Conservation (phyloP, 2,888 invertebrate genomes). For the Mycalesis mineus region DNA sequence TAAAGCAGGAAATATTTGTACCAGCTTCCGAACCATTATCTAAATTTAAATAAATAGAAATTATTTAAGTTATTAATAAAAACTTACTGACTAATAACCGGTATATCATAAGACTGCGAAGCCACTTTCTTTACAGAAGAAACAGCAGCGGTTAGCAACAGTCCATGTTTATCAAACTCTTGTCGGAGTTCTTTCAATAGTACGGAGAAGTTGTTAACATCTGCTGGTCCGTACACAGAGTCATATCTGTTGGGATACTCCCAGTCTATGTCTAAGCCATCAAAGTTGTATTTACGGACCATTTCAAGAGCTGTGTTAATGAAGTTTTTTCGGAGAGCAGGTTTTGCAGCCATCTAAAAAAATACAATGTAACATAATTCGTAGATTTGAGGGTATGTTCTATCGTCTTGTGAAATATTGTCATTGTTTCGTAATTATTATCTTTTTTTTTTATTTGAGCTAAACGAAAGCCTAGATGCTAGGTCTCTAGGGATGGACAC, state of each 20-base stretch:
- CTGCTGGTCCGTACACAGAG: constrained; percentile 54
- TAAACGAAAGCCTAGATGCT: no score
- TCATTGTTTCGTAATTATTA: no score
- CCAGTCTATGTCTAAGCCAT: constrained; percentile 87
- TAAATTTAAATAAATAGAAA: no score
- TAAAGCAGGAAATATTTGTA: no score
- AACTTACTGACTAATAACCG: constrained; percentile 71
- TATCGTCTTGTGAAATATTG: no score
- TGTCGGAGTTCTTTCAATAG: constrained; percentile 76
- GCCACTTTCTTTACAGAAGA: constrained; percentile 70
- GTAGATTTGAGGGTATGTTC: no score
- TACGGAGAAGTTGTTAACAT: constrained; percentile 70
- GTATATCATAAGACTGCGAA: constrained; percentile 78
- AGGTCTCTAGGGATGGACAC: no score
- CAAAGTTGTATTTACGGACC: constrained; percentile 78
- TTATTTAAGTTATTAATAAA: no score
- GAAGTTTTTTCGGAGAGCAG: constrained; percentile 69
- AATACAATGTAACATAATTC: no score
- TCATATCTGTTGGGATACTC: constrained; percentile 82
- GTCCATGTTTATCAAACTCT: constrained; percentile 72
- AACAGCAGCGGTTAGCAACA: constrained; percentile 79
- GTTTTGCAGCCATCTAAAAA: constrained; percentile 60
- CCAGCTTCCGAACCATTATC: no score
- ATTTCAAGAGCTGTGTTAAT: constrained; percentile 76
- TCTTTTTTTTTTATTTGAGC: no score